phyloP scores from a whole-genome alignment of 2,888 invertebrate genomes.

The Eucera pruinosa region DNA sequence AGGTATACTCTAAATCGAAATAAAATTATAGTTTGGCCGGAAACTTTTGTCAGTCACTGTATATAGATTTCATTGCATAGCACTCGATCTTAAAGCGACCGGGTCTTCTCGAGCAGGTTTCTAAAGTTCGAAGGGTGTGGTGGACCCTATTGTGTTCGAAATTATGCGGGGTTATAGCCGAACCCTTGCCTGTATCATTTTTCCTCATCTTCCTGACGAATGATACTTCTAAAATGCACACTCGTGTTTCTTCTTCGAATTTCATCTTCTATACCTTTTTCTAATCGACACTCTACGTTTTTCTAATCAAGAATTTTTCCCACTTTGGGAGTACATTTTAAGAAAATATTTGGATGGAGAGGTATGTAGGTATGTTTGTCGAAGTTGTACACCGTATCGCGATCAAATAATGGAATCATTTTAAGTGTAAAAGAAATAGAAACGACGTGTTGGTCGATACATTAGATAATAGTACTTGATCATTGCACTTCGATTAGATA shows the following conservation, averaged over 20 bases:
- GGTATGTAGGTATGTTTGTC: too few species aligned
- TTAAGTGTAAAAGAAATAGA: background rate
- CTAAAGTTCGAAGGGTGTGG: conserved; percentile 50
- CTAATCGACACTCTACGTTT: too few species aligned
- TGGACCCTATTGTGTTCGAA: conserved; percentile 57
- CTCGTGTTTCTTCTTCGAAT: background rate
- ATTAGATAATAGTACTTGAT: background rate
- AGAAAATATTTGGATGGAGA: too few species aligned
- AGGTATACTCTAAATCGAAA: too few species aligned
- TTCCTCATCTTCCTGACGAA: background rate
- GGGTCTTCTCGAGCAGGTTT: conserved; percentile 27
- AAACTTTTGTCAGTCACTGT: too few species aligned
- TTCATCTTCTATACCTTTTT: too few species aligned
- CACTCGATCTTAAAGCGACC: conserved; percentile 43
- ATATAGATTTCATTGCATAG: conserved; percentile 45
- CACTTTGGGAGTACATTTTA: background rate
- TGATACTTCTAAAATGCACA: background rate
- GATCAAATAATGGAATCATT: background rate
- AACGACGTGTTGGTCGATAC: background rate
- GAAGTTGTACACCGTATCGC: background rate
- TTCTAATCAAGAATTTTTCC: too few species aligned
- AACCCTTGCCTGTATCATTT: conserved; percentile 29
- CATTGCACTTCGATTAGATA: conserved; percentile 20
- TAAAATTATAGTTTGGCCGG: too few species aligned
- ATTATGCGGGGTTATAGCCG: conserved; percentile 55